Evolutionary conservation across 1,140 invertebrate genomes (phyloP), one percentile per base, ranked within the genome.

Genomic region (Drosophila miranda): DNA sequence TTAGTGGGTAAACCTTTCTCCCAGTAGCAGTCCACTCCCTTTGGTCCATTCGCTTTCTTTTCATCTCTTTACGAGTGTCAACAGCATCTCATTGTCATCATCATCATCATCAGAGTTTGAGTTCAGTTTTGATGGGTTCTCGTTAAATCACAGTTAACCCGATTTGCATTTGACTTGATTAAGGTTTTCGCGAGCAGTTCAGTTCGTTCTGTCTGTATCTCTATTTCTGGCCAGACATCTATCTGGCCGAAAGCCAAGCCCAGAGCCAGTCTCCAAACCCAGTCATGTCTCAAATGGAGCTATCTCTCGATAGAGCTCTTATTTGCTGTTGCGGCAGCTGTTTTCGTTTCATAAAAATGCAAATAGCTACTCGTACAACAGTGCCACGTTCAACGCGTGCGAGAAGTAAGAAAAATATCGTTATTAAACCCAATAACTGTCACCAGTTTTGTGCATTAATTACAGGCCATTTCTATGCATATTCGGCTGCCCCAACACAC

Each of bases 341-440:
- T 49, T 76, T 72, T 70, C 38, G 28, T 44, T 77, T 79, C 60
- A 86, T 86, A 73, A 73, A 86, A 79, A 83, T 83, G 66, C 69
- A 82, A 74, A 82, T 82, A 62, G 26, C 21, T 11, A 11, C 9
- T 11, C 30, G 30, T 11, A 34, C 30, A 34, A 34, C 30, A 34
- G 9, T 9, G 9, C 2, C 9, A 34, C 0, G 30, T 34, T 9
- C 11, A 23, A 30, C 8, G 44, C 34, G n/a, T 23, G 23, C 23
- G 28, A 54, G 50, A 44, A 38, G 51, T 52, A 53, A 46, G 34
- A 55, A 68, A 61, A 79, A 74, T 66, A 74, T 75, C 44, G 66
- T 71, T 79, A 83, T 80, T 86, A 86, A 84, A 77, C 51, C 59
- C 63, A 84, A 84, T 81, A 86, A 70, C 80, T 77, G 80, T 81